phyloP scores from a whole-genome alignment of 2,797 vertebrate genomes.

The Hapalemur alaotrensis region DNA sequence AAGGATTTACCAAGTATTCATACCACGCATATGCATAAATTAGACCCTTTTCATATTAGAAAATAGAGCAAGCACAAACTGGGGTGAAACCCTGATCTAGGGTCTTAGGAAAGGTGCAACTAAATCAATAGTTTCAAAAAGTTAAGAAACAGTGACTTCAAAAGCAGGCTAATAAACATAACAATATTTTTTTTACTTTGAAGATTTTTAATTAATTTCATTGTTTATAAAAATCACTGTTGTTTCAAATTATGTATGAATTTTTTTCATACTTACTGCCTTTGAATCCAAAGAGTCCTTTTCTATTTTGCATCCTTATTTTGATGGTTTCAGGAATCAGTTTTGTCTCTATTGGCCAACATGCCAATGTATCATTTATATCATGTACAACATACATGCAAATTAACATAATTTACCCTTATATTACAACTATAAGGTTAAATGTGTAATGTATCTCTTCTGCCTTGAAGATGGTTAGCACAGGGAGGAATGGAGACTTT shows the following conservation, averaged over 20 bases:
- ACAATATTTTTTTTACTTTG: constrained; percentile 62
- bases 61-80: constrained; percentile 54
- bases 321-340: constrained; percentile 7
- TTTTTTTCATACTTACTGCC: constrained; percentile 22
- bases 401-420: constrained; percentile 48
- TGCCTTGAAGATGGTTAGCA: neutral
- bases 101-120: constrained; percentile 47
- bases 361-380: neutral
- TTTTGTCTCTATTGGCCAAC: constrained; percentile 22
- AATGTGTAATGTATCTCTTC: neutral
- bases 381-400: neutral
- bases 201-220: constrained; percentile 73
- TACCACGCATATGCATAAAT: constrained; percentile 1
- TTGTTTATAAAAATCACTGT: constrained; percentile 68
- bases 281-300: constrained; percentile 59
- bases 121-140: constrained; percentile 60
- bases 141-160: constrained; percentile 59
- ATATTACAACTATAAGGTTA: neutral
- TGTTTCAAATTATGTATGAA: constrained; percentile 61
- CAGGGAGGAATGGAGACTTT: neutral
- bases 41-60: constrained; percentile 44
- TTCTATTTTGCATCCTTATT: constrained; percentile 44
- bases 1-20: neutral
- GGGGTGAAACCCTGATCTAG: constrained; percentile 41
- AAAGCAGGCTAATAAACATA: constrained; percentile 65